These are phyloP conservation scores for Agrotis segetum DNA, from an alignment of 2,888 invertebrate genomes.

Conservation along the genomic window DNA sequence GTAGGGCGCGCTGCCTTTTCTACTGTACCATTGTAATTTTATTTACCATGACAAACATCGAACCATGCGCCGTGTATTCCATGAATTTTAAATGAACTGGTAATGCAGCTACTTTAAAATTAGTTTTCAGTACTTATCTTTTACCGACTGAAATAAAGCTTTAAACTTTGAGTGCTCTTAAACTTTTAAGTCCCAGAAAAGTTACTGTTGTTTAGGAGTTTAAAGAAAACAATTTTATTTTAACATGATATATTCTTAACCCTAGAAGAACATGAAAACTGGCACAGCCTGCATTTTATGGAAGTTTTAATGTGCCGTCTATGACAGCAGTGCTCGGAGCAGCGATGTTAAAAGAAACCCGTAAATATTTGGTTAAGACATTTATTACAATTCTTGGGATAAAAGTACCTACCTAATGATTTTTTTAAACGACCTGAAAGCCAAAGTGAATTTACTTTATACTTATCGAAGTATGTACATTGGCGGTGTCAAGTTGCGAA, in stretches of 20 bases:
- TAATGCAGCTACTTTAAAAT: constrained; percentile 56
- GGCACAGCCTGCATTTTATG: constrained; percentile 21
- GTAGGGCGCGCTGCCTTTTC: constrained; percentile 48
- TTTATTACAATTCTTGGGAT: constrained; percentile 40
- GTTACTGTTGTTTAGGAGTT: constrained; percentile 48
- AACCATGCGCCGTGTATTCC: constrained; percentile 38
- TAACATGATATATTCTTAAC: constrained; percentile 21
- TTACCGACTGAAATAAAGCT: constrained; percentile 51
- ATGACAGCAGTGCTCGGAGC: background rate
- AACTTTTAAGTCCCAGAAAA: constrained; percentile 48
- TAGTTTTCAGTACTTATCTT: constrained; percentile 49
- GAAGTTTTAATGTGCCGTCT: constrained; percentile 1
- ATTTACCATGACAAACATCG: constrained; percentile 50
- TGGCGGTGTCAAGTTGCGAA: constrained; percentile 83
- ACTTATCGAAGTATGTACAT: constrained; percentile 72
- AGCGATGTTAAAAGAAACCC: constrained; percentile 6
- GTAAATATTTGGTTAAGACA: constrained; percentile 34
- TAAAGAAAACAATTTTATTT: constrained; percentile 45
- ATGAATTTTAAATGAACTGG: constrained; percentile 56
- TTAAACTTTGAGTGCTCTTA: constrained; percentile 54
- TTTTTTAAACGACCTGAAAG: constrained; percentile 54
- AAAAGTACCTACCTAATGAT: constrained; percentile 20
- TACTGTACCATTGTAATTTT: constrained; percentile 49
- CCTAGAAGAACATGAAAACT: constrained; percentile 1
- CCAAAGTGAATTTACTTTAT: constrained; percentile 64